Conservation (phyloP, 2,113 vertebrate genomes). For the Microcebus ravelobensis region DNA sequence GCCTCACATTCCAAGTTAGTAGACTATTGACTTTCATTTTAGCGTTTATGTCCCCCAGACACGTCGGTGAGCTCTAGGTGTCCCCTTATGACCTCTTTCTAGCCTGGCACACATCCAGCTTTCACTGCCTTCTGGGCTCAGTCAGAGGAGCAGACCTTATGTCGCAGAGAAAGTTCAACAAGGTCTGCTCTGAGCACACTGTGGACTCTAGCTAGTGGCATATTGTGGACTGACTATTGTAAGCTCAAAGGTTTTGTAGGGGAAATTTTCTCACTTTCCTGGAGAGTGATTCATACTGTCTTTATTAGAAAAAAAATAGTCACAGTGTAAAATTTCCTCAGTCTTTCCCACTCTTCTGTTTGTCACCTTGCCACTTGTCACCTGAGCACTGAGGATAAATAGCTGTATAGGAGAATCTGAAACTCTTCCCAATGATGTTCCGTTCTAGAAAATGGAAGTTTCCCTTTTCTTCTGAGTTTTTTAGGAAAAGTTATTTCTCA, state of each 20-base stretch:
- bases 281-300: not conserved
- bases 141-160: not conserved
- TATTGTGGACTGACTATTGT: not conserved
- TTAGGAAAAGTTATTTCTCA: not conserved
- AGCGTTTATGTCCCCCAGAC: not conserved
- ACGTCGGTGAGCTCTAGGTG: accelerated
- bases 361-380: not conserved
- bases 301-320: not conserved
- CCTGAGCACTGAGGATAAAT: not conserved
- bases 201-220: not conserved
- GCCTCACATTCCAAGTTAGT: not conserved
- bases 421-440: not conserved
- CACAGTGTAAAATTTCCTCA: not conserved
- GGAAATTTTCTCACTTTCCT: not conserved
- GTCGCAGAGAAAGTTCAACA: not conserved
- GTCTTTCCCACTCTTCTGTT: not conserved
- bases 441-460: not conserved
- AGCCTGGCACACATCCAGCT: too few species aligned
- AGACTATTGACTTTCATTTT: not conserved
- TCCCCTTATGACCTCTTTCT: not conserved
- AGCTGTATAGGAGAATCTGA: not conserved
- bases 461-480: not conserved
- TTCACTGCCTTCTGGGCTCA: not conserved
- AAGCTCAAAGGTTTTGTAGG: not conserved
- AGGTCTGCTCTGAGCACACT: not conserved